Evolutionary conservation across 2,888 invertebrate genomes (phyloP).

Genomic region (Pollenia amentaria): DNA sequence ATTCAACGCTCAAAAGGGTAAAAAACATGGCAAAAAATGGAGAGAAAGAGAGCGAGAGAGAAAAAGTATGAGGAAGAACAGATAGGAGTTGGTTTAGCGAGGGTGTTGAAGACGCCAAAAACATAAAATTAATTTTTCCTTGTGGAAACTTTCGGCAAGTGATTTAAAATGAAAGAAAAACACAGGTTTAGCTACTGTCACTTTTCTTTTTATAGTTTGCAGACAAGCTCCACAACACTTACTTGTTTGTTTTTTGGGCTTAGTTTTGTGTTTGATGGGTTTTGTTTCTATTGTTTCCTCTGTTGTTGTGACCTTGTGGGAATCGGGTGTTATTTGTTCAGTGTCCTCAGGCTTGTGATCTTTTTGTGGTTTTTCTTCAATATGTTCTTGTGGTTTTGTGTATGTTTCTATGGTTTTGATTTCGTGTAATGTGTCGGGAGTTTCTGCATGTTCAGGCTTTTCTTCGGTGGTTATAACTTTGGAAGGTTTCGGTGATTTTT

Average conservation of each 20-base stretch:
- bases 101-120: conserved; percentile 45
- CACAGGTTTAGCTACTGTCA: conserved; percentile 38
- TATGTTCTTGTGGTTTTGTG: conserved; percentile 76
- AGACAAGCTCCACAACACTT: conserved; percentile 79
- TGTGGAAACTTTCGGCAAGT: conserved; percentile 26
- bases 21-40: not conserved
- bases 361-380: conserved; percentile 75
- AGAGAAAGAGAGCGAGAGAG: not conserved
- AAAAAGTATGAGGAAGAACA: conserved; percentile 24
- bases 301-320: conserved; percentile 81
- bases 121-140: conserved; percentile 33
- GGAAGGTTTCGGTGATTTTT: conserved; percentile 79
- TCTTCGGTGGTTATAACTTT: conserved; percentile 75
- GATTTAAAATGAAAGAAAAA: conserved; percentile 4
- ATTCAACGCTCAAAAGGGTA: conserved; percentile 31
- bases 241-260: conserved; percentile 84
- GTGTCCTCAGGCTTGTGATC: conserved; percentile 82
- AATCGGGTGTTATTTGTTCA: conserved; percentile 85
- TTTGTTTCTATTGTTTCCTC: conserved; percentile 83
- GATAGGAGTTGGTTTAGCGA: conserved; percentile 36
- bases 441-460: conserved; percentile 69
- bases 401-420: conserved; percentile 76
- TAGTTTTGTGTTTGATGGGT: conserved; percentile 83
- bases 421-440: conserved; percentile 76
- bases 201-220: conserved; percentile 23